A percentile compares a stretch with the other conserved stretches of the same genome.
Conservation (phyloP, 2,888 invertebrate species). For the Liodrosophila aerea region DNA sequence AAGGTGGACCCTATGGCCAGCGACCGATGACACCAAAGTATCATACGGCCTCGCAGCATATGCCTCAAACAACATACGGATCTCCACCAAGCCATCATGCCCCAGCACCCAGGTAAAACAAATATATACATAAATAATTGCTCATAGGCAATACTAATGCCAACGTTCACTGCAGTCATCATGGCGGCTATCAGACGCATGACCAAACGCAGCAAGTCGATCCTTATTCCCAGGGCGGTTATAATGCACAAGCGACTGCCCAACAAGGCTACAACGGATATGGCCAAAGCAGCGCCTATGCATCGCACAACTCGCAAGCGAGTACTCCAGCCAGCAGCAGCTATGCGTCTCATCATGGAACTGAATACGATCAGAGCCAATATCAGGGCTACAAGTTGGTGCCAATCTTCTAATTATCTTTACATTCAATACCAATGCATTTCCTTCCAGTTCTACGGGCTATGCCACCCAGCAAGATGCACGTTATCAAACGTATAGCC, state of each 20-base stretch:
- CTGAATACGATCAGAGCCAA: conserved; percentile 82
- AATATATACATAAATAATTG: no score
- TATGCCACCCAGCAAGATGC: conserved; percentile 81
- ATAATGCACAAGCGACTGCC: conserved; percentile 73
- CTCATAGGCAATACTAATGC: conserved; percentile 39
- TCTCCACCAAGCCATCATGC: conserved; percentile 71
- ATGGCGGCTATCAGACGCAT: conserved; percentile 79
- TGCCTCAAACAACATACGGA: conserved; percentile 73
- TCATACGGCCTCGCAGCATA: conserved; percentile 77
- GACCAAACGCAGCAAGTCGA: conserved; percentile 81
- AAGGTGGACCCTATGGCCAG: conserved; percentile 80
- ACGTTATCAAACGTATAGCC: conserved; percentile 81
- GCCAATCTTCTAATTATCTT: background rate
- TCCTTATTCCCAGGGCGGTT: conserved; percentile 81
- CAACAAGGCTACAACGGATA: conserved; percentile 81
- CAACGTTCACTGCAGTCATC: conserved; percentile 72
- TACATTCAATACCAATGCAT: background rate
- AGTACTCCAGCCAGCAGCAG: conserved; percentile 73
- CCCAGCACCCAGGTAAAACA: conserved; percentile 73
- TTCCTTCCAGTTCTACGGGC: conserved; percentile 66
- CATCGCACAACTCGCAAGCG: conserved; percentile 65
- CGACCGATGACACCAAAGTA: conserved; percentile 81
- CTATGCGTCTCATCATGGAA: conserved; percentile 76
- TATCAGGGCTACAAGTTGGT: conserved; percentile 81
- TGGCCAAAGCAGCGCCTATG: conserved; percentile 79